Conservation (phyloP, 2,113 vertebrate genomes). For the human region DNA sequence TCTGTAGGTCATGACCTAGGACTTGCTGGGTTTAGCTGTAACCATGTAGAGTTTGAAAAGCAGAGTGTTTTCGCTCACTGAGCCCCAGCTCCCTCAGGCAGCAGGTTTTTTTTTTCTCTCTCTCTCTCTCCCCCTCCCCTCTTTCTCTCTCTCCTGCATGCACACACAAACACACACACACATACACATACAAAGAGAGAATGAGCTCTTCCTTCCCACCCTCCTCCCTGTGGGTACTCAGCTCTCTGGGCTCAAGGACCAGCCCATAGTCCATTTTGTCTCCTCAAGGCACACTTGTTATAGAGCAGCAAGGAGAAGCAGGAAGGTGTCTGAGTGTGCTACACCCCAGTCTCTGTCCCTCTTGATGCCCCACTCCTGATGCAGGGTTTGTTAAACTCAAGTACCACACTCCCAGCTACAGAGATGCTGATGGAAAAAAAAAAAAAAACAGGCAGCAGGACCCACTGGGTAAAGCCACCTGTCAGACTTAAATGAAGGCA, state of each 20-base stretch:
- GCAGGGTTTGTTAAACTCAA: background rate
- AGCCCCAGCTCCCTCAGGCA: background rate
- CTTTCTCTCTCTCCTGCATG: background rate
- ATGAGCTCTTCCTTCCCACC: background rate
- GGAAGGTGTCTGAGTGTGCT: background rate
- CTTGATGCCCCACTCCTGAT: background rate
- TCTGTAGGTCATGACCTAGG: background rate
- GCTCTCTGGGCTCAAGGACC: background rate
- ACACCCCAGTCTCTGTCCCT: background rate
- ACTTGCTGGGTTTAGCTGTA: background rate
- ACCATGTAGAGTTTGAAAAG: background rate
- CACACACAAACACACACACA: background rate
- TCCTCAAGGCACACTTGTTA: background rate
- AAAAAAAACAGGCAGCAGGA: background rate
- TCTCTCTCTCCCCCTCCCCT: too few species aligned
- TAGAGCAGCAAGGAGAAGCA: rapidly evolving
- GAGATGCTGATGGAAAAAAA: background rate
- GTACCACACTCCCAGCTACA: background rate
- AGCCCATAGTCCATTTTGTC: background rate
- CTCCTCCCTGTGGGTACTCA: background rate
- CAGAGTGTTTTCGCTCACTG: background rate
- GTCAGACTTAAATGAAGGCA: background rate
- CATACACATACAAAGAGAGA: background rate
- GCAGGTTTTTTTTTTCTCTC: background rate
- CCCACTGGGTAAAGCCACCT: background rate